Base-by-base conservation (phyloP, 2,888 invertebrate species). In the Drosophila kambysellisi region DNA sequence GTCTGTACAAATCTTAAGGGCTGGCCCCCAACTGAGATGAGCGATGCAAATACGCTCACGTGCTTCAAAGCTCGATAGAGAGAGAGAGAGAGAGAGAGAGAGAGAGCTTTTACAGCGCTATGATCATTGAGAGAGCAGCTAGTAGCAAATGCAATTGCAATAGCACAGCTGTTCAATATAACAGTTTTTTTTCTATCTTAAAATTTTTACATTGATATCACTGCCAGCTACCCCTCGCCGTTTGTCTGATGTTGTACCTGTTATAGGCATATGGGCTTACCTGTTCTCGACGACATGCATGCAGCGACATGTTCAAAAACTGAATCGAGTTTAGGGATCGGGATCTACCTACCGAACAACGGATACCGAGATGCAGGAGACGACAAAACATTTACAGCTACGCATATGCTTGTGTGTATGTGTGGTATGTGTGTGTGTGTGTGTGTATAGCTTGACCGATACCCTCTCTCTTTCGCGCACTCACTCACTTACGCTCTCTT, bases 251-350 rank as follows among this genome's bases (percentile, higher is more conserved):
- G 8, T 32, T 33, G 57, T 81, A 77, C 78, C 80, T 83, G 80
- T 58, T 67, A 25, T 29, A 41, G 39, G 56, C 39, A 61, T 41
- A 30, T n/a, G 46, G 4, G 61, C 51, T 41, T 84, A 84, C 88
- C 88, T 87, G 88, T 25, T 43, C 35, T 25, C 29, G 12, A 3
- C 37, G 25, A 15, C n/a, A 37, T 43, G 64, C 79, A 54, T 74
- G 86, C 63, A 71, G n/a, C 53, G 75, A 88, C 82, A 82, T 85
- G 88, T 52, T 58, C 58, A 25, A 29, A 50, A 25, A 17, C 20
- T 17, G 20, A 37, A 39, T 29, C 29, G 50, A 50, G 51, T 60
- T 54, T 29, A 75, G 75, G 67, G 59, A 72, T 79, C 72, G 48
- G 12, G 25, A 46, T 25, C 72, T 83, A 86, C 82, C 83, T 80